Evolutionary conservation across 2,888 invertebrate species (phyloP), one percentile per base, ranked within the genome.

Genomic region (Kryphioiulus occultus): DNA sequence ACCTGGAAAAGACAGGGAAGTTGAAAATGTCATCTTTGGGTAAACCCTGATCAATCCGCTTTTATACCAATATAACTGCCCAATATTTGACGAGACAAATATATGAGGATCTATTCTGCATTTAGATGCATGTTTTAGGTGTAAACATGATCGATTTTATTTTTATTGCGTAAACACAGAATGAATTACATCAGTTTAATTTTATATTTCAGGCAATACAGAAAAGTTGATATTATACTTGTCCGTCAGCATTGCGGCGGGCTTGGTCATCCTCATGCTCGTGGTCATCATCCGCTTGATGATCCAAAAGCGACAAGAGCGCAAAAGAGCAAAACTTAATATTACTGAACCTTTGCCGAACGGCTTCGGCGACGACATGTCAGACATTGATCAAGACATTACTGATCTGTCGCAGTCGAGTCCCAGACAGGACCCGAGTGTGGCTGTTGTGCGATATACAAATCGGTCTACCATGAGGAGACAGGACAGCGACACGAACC

Each of bases 191-290:
- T 53, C 17, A 19, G 19, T 5, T 53, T 53, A 17, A 19, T 19
- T 53, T 53, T 53, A 19, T 1, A 39, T 85, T 85, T 4, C 94
- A 96, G 96, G 95, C 91, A 95, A 95, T 91, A 94, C 95, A 91
- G 95, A 96, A 91, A 94, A 95, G 90, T 95, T 97, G 92, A 96
- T 96, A 92, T 93, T 97, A 88, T 97, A 97, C 93, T 94, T 97
- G 91, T 95, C 96, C 89, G 94, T 96, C 89, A 96, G 95, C 89
- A 94, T 96, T 82, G 94, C 95, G 39, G 94, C 94, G 22, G 95
- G 95, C 19, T 93, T 96, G 44, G 92, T 96, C 7, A 93, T 96
- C 2, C 95, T 96, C 91, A 93, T 96, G 90, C 94, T 94, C 86
- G 93, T 96, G 88, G 94, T 96, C 86, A 94, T 95, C 89, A 94